A percentile compares a stretch with the other conserved stretches of the same genome.
phyloP scores from a whole-genome alignment of 2,797 vertebrate species.

The Hylomyscus alleni region DNA sequence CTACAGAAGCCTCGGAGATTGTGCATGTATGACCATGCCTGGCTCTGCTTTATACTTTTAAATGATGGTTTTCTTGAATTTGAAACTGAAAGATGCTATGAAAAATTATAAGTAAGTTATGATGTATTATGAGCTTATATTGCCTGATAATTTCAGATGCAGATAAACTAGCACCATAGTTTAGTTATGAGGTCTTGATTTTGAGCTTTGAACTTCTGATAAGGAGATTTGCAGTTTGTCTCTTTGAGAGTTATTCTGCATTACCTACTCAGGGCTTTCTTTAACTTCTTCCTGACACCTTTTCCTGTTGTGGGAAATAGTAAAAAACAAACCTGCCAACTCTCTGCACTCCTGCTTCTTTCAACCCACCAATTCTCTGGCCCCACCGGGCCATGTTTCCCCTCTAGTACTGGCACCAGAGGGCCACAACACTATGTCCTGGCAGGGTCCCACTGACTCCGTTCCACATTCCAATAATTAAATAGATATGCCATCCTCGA shows the following conservation, averaged over 20 bases:
- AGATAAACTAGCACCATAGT: neutral
- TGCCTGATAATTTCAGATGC: neutral
- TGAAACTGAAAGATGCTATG: conserved; percentile 43
- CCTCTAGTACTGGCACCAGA: too few species aligned
- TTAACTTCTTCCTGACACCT: neutral
- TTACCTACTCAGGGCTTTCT: conserved; percentile 3
- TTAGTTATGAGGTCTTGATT: neutral
- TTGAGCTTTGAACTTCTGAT: conserved; percentile 55
- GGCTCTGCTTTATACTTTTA: neutral
- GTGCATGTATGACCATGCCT: neutral
- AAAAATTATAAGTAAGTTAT: conserved; percentile 19
- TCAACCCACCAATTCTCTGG: too few species aligned
- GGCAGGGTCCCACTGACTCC: too few species aligned
- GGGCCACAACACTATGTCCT: too few species aligned
- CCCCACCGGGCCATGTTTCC: too few species aligned
- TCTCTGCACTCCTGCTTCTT: too few species aligned
- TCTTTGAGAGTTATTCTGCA: neutral
- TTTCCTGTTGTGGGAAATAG: neutral
- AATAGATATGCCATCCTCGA: too few species aligned
- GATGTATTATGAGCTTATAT: neutral
- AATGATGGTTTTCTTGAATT: conserved; percentile 40
- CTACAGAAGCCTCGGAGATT: neutral
- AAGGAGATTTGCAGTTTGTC: conserved; percentile 32
- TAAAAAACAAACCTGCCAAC: too few species aligned
- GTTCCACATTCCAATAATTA: too few species aligned